phyloP scores from a whole-genome alignment of 2,888 invertebrate genomes.

The Eubasilissa splendida region DNA sequence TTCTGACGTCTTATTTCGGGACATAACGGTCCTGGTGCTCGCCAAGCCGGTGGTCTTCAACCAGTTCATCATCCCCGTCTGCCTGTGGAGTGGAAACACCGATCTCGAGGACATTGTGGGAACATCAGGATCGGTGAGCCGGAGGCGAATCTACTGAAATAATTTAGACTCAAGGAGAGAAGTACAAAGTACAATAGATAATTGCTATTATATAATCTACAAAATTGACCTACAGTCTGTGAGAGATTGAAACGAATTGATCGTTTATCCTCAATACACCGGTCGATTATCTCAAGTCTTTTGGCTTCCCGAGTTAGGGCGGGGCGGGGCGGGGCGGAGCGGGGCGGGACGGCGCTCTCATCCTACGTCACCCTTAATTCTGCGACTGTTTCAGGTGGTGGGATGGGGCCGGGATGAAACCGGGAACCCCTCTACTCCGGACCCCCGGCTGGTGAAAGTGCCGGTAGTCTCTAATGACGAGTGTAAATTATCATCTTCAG shows the following conservation, averaged over 20 bases:
- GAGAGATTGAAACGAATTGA: too few relatives aligned
- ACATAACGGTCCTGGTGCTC: slow-evolving; percentile 73
- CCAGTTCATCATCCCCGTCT: slow-evolving; percentile 71
- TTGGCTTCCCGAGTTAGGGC: too few relatives aligned
- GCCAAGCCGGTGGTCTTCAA: slow-evolving; percentile 70
- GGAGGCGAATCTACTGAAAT: too few relatives aligned
- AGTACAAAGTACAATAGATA: too few relatives aligned
- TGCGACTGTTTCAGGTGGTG: slow-evolving; percentile 65
- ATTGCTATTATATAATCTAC: too few relatives aligned
- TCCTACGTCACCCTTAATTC: too few relatives aligned
- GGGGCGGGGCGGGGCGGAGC: too few relatives aligned
- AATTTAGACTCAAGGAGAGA: too few relatives aligned
- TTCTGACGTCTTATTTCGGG: neutral
- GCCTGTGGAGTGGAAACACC: slow-evolving; percentile 71
- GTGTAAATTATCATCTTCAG: slow-evolving; percentile 71
- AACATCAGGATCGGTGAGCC: slow-evolving; percentile 65
- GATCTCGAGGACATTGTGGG: slow-evolving; percentile 66
- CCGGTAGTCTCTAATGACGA: slow-evolving; percentile 73
- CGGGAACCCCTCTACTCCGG: slow-evolving; percentile 66
- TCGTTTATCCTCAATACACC: too few relatives aligned
- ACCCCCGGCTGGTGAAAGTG: slow-evolving; percentile 70
- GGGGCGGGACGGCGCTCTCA: too few relatives aligned
- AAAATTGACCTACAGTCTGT: too few relatives aligned
- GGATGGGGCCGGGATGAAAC: slow-evolving; percentile 75
- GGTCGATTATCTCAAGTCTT: too few relatives aligned